phyloP scores from a whole-genome alignment of 1,140 invertebrate genomes.

The Globodera rostochiensis region DNA sequence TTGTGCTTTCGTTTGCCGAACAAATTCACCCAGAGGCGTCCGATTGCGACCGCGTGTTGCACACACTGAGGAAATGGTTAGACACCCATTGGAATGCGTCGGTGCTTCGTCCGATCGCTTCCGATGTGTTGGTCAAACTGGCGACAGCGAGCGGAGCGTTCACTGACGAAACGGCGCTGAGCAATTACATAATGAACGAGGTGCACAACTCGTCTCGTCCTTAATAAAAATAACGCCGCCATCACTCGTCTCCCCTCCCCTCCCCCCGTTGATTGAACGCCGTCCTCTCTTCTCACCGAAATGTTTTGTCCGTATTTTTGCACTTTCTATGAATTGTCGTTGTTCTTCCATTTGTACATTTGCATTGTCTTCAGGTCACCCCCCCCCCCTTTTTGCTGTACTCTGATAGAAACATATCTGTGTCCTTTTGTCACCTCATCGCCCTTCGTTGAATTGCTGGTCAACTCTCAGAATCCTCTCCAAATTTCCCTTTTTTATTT shows the following conservation, averaged over 20 bases:
- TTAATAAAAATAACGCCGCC: background rate
- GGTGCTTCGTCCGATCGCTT: constrained; percentile 44
- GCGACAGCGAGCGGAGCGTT: constrained; percentile 39
- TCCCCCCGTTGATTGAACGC: background rate
- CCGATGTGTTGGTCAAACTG: constrained; percentile 45
- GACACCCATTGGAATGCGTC: constrained; percentile 44
- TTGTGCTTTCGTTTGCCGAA: constrained; percentile 46
- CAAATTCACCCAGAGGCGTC: constrained; percentile 42
- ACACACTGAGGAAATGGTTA: constrained; percentile 37
- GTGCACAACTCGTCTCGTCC: constrained; percentile 21
- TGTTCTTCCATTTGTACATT: background rate
- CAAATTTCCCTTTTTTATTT: background rate
- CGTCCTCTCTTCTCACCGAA: background rate
- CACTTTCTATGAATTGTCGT: no score
- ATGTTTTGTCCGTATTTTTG: no score
- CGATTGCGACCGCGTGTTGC: constrained; percentile 30
- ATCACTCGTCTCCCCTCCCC: no score
- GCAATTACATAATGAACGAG: constrained; percentile 40
- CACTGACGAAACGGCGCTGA: constrained; percentile 28
- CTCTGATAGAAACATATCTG: background rate
- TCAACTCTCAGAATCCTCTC: background rate
- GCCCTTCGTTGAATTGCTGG: background rate
- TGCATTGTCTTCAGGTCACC: background rate
- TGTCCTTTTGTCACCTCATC: background rate
- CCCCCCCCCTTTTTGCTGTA: background rate